A percentile compares a stretch with the other conserved stretches of the same genome.
These are phyloP conservation scores for Agonopterix heracliana DNA, from an alignment of 2,888 invertebrate genomes.

Conservation along the genomic window DNA sequence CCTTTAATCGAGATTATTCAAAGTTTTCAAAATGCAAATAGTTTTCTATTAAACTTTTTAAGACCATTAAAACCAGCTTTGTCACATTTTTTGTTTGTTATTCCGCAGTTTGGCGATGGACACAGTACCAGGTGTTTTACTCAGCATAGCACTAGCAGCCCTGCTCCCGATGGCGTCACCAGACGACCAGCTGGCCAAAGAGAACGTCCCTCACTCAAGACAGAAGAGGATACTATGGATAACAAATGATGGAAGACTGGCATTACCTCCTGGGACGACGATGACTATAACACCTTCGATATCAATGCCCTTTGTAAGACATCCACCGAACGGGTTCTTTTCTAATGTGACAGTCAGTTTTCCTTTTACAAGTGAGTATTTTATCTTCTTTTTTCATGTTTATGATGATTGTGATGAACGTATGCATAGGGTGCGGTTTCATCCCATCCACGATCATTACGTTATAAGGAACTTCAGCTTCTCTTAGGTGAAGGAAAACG, in stretches of 20 bases:
- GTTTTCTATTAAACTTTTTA: too few relatives aligned
- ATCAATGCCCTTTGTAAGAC: conserved; percentile 87
- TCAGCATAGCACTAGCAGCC: conserved; percentile 65
- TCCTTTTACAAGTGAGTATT: conserved; percentile 87
- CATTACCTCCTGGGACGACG: conserved; percentile 88
- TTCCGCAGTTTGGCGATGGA: conserved; percentile 56
- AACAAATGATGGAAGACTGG: conserved; percentile 88
- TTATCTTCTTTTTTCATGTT: background rate
- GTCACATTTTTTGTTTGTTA: too few relatives aligned
- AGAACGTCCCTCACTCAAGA: conserved; percentile 79
- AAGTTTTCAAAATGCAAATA: too few relatives aligned
- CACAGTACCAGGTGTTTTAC: conserved; percentile 56
- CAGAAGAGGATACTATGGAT: conserved; percentile 91
- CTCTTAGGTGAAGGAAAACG: too few relatives aligned
- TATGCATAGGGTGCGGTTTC: too few relatives aligned
- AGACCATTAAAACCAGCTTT: too few relatives aligned
- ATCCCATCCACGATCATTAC: too few relatives aligned
- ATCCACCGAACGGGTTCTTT: conserved; percentile 90
- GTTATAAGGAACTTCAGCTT: too few relatives aligned
- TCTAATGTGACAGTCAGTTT: conserved; percentile 90
- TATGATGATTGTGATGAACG: background rate
- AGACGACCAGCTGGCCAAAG: conserved; percentile 44
- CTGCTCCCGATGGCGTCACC: conserved; percentile 60
- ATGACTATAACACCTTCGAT: conserved; percentile 87
- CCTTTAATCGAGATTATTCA: too few relatives aligned